phyloP scores from a whole-genome alignment of 2,888 invertebrate species.

The Epinotia bilunana region DNA sequence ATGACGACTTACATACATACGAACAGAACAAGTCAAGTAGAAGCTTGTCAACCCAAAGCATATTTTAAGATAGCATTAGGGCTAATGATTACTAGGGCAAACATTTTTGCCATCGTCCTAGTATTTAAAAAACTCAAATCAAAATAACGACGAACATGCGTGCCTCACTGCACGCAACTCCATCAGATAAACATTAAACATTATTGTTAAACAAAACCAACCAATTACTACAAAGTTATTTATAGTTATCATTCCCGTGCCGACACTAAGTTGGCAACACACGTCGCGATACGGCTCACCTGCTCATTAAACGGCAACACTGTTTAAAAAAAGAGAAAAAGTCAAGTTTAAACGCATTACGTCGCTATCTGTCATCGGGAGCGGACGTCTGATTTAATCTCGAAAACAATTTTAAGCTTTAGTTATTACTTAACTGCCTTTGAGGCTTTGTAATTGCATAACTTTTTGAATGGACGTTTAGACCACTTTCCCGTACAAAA shows the following conservation, averaged over 20 bases:
- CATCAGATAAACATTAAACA: slow-evolving; percentile 36
- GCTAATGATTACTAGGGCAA: no score
- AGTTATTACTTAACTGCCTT: neutral
- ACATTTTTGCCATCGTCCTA: no score
- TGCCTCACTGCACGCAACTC: slow-evolving; percentile 12
- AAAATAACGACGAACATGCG: slow-evolving; percentile 15
- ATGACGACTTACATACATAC: no score
- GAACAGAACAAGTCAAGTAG: no score
- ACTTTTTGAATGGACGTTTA: no score
- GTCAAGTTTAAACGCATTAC: slow-evolving; percentile 36
- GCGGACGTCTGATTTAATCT: slow-evolving; percentile 42
- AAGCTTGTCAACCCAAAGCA: no score
- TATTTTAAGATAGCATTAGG: no score
- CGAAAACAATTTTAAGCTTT: slow-evolving; percentile 34
- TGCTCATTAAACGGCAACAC: slow-evolving; percentile 44
- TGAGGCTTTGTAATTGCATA: no score
- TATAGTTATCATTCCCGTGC: slow-evolving; percentile 39
- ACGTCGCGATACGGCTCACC: slow-evolving; percentile 41
- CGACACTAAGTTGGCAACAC: slow-evolving; percentile 43
- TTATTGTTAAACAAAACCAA: slow-evolving; percentile 41
- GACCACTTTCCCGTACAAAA: no score
- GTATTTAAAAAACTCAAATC: slow-evolving; percentile 3
- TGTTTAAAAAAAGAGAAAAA: slow-evolving; percentile 2
- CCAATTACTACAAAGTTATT: slow-evolving; percentile 43
- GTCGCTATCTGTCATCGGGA: slow-evolving; percentile 44